A percentile compares a stretch with the other conserved stretches of the same genome.
These are phyloP conservation scores for Pseudomyrmex sp. DNA, from an alignment of 1,140 invertebrate genomes.

Conservation along the genomic window DNA sequence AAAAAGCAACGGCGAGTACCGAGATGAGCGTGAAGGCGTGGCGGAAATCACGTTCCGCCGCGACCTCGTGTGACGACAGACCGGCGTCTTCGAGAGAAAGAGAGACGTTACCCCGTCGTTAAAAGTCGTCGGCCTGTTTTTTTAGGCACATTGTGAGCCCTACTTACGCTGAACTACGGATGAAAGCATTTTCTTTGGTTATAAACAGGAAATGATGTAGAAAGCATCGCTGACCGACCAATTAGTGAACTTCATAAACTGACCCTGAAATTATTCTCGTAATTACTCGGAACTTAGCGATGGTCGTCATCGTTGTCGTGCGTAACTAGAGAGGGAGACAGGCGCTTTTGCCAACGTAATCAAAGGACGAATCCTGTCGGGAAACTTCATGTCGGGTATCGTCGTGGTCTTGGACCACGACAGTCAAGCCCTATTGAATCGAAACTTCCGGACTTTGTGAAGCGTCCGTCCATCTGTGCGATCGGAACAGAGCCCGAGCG, in stretches of 20 bases:
- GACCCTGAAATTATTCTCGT: constrained; percentile 30
- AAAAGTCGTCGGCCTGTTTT: constrained; percentile 28
- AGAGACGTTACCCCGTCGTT: constrained; percentile 40
- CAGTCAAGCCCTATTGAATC: constrained; percentile 33
- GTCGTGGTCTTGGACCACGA: no score
- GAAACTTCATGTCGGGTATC: constrained; percentile 15
- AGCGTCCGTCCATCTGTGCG: background rate
- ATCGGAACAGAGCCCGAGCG: constrained; percentile 1
- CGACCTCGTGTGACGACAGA: constrained; percentile 18
- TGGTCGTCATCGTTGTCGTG: constrained; percentile 27
- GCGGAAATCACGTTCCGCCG: constrained; percentile 43
- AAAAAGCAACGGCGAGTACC: constrained; percentile 34
- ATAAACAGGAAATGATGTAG: background rate
- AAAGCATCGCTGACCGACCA: constrained; percentile 22
- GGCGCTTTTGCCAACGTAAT: constrained; percentile 33
- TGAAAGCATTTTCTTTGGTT: background rate
- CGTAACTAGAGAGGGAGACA: constrained; percentile 17
- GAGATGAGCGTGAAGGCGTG: constrained; percentile 52
- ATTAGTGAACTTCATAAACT: constrained; percentile 24
- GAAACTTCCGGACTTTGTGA: constrained; percentile 23
- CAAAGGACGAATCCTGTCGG: constrained; percentile 29
- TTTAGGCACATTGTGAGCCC: constrained; percentile 14
- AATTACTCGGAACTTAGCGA: constrained; percentile 33
- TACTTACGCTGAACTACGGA: background rate
- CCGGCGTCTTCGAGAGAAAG: constrained; percentile 39